phyloP scores from a whole-genome alignment of 1,140 invertebrate species.

The Microplitis mediator region DNA sequence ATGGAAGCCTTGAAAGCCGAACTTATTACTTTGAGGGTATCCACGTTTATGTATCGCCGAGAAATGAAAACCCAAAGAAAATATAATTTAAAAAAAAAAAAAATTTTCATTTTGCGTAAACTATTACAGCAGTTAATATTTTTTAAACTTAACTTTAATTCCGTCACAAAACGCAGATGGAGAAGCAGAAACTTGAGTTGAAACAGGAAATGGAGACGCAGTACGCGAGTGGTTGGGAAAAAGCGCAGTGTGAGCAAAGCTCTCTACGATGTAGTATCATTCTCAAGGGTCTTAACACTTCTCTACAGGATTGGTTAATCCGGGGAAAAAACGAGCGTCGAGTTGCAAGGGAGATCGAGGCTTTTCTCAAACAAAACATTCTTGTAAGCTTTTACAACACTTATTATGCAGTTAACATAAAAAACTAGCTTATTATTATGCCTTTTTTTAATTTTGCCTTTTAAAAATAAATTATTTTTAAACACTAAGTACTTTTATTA shows the following conservation, averaged over 20 bases:
- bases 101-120: neutral
- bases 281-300: constrained; percentile 38
- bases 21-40: constrained; percentile 39
- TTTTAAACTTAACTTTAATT: neutral
- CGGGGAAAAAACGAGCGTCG: constrained; percentile 45
- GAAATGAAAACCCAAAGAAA: neutral
- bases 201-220: constrained; percentile 42
- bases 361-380: constrained; percentile 44
- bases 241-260: constrained; percentile 49
- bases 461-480: no score
- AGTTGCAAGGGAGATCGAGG: constrained; percentile 41
- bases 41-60: no score
- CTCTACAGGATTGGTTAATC: constrained; percentile 37
- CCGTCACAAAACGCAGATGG: constrained; percentile 37
- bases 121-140: no score
- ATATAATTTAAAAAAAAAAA: neutral
- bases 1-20: constrained; percentile 31
- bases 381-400: constrained; percentile 39
- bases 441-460: no score
- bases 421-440: neutral
- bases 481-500: no score
- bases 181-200: constrained; percentile 44
- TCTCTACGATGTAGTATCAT: constrained; percentile 35
- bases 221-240: constrained; percentile 49
- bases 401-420: neutral